Evolutionary conservation across 2,888 invertebrate species (phyloP), one percentile per base, ranked within the genome.

Genomic region (Rhopalosiphum nymphaeae): DNA sequence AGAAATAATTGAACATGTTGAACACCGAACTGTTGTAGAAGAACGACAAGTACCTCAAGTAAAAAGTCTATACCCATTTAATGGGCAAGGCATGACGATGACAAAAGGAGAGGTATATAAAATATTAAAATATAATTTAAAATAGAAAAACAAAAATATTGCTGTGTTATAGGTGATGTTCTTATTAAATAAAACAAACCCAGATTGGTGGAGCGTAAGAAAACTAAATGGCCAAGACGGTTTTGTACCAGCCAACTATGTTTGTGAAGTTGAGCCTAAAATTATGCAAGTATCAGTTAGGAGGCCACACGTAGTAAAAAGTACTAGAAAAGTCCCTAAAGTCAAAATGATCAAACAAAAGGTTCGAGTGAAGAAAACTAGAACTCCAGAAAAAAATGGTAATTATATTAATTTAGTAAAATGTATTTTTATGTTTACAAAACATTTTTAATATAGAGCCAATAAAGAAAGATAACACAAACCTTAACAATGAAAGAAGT

Each of bases 131-230:
- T 94, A 46, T 53, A 11, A 56, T 44, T 91, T 26, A 84, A 1
- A 46, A 86, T 61, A 26, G 36, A 29, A 42, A 85, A 86, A 29
- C 36, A n/a, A 42, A 56, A 49, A 56, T 4, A 46, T 42, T 56
- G 2, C 42, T 85, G 13, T 95, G 44, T 92, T 49, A 7, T 95
- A 97, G 96, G 96, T 97, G 3, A 98, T 99, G 98, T 97, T 98
- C 95, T 96, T 99, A 1, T 97, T 99, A 95, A 98, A 98, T 96
- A 99, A 99, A 96, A 99, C 98, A 16, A 99, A 99, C 96, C 97
- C 98, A 0, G 99, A 99, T 96, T 99, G 99, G 99, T 99, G 99
- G 99, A 98, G 98, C 95, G 98, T 99, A n/a, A 97, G 99, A 29
- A 98, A 98, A 96, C 97, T 97, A 0, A 98, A 98, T 95, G 98